Evolutionary conservation across 2,113 vertebrate genomes (phyloP), one percentile per base, ranked within the genome.

Genomic region (Atherinomorus stipes): DNA sequence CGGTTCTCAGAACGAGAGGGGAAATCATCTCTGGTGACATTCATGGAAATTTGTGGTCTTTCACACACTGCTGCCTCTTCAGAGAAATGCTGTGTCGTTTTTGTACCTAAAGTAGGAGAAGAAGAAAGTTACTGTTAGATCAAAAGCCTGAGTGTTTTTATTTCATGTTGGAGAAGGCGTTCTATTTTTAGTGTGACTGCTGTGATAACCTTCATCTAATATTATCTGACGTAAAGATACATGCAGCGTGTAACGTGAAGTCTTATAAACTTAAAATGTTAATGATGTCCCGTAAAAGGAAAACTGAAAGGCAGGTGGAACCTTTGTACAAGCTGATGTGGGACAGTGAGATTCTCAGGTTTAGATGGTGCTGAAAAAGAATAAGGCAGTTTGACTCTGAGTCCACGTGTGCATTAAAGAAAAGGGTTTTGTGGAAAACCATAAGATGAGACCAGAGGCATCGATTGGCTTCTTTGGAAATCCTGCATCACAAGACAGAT

Each of bases 31-130:
- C 4, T 1, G 22, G 70, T 28, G 77, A 71, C 42, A 57, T 90
- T 90, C 75, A 42, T 18, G n/a, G 84, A 89, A 90, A 80, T n/a
- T 15, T 71, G 74, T 71, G 74, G 76, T 79, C 60, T 59, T 19
- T 1, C 4, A 25, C 3, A 2, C 22, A 1, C 25, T 64, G n/a
- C 25, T 5, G 67, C 73, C 51, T 79, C 44, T 83, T 80, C 78
- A 79, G 51, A 51, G 79, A 88, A 91, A 84, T n/a, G 49, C 9
- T 22, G 52, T 44, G 45, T 4, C 19, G 21, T 64, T 44, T 68
- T 18, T 64, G 52, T 16, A 67, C 8, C 59, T 44, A 34, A 34
- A 34, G 31, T 9, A 15, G 38, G 44, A 73, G 58, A 49, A 75
- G 53, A 70, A 54, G 5, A 85, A 80, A 64, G 25, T 12, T 34